A percentile compares a stretch with the other conserved stretches of the same genome.
Conservation (phyloP, 2,888 invertebrate species). For the Chrysolina oricalcia region DNA sequence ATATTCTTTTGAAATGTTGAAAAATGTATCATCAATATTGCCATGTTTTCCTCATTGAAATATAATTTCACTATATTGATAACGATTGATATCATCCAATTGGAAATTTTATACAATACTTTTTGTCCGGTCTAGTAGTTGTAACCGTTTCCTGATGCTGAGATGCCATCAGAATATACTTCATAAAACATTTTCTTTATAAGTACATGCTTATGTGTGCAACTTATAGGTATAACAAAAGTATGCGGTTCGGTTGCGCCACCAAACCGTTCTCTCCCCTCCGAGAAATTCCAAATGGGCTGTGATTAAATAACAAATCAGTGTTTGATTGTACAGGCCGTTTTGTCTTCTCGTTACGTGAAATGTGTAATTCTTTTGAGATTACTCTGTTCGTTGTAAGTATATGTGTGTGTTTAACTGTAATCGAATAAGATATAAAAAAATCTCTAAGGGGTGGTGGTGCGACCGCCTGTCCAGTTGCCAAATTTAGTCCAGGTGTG, state of each 20-base stretch:
- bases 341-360: slow-evolving; percentile 75
- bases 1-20: no score
- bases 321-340: slow-evolving; percentile 82
- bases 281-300: slow-evolving; percentile 85
- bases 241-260: slow-evolving; percentile 60
- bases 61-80: background rate
- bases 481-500: slow-evolving; percentile 68
- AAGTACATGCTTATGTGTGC: slow-evolving; percentile 29
- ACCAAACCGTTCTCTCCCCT: slow-evolving; percentile 65
- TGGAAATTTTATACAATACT: background rate
- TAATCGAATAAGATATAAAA: slow-evolving; percentile 59
- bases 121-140: background rate
- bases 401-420: slow-evolving; percentile 64
- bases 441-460: slow-evolving; percentile 58
- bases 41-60: background rate
- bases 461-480: slow-evolving; percentile 63
- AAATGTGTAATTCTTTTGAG: slow-evolving; percentile 69
- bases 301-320: slow-evolving; percentile 82
- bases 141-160: background rate
- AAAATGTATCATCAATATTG: background rate
- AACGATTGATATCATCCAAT: background rate
- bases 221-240: slow-evolving; percentile 25
- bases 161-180: background rate
- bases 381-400: slow-evolving; percentile 67
- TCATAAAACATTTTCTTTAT: slow-evolving; percentile 11